A percentile compares a stretch with the other conserved stretches of the same genome.
phyloP scores from a whole-genome alignment of 1,140 invertebrate species.

The Pseudomyrmex pallidus region DNA sequence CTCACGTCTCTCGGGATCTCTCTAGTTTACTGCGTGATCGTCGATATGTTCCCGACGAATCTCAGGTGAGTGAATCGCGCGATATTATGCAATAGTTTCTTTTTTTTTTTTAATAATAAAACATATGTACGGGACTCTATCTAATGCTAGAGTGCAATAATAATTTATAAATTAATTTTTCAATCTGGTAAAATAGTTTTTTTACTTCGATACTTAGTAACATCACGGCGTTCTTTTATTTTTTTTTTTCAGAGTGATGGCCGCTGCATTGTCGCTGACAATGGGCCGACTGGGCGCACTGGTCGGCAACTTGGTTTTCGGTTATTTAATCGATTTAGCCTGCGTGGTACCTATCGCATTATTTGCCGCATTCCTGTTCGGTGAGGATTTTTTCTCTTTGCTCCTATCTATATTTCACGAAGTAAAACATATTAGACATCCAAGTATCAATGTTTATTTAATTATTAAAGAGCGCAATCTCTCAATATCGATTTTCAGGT shows the following conservation, averaged over 20 bases:
- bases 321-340: conserved; percentile 90
- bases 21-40: conserved; percentile 90
- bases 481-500: conserved; percentile 83
- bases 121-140: too few relatives aligned
- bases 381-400: conserved; percentile 85
- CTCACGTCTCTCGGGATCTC: conserved; percentile 91
- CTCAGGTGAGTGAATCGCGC: conserved; percentile 86
- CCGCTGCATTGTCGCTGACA: conserved; percentile 89
- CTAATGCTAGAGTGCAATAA: too few relatives aligned
- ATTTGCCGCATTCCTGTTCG: conserved; percentile 89
- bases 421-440: background rate
- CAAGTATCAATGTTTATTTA: background rate
- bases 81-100: background rate
- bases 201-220: too few relatives aligned
- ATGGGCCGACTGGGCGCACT: conserved; percentile 89
- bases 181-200: too few relatives aligned
- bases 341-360: conserved; percentile 89
- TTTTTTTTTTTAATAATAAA: too few relatives aligned
- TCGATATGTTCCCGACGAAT: conserved; percentile 92
- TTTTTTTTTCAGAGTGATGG: conserved; percentile 88
- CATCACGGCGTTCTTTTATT: too few relatives aligned
- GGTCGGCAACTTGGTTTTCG: conserved; percentile 89
- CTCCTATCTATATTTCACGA: too few relatives aligned
- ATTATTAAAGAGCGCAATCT: background rate
- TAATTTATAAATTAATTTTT: too few relatives aligned